Evolutionary conservation across 2,797 vertebrate species (phyloP).

Genomic region (Clamator glandarius): DNA sequence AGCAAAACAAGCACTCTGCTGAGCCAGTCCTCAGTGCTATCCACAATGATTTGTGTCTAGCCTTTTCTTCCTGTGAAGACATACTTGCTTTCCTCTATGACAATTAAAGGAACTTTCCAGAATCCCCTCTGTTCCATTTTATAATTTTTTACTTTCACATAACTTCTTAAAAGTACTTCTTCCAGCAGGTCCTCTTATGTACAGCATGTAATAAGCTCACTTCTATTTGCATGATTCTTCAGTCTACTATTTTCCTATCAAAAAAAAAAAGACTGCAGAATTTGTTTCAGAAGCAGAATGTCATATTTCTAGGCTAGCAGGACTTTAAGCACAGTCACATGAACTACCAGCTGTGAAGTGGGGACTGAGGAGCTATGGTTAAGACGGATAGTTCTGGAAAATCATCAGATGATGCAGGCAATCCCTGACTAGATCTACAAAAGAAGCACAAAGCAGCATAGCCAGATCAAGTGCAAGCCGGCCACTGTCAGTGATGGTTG

Average conservation of each 20-base stretch:
- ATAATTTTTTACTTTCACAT: constrained; percentile 9
- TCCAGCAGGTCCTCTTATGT: not conserved
- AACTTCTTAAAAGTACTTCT: not conserved
- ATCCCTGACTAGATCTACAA: not conserved
- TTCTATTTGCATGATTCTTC: not conserved
- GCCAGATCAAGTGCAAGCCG: not conserved
- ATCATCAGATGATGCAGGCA: not conserved
- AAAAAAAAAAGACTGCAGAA: not conserved
- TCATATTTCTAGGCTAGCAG: not conserved
- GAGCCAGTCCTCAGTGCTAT: not conserved
- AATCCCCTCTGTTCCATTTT: not conserved
- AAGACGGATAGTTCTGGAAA: not conserved
- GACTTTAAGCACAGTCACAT: not conserved
- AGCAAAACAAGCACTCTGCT: not conserved
- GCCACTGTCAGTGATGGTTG: not conserved
- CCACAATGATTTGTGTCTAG: not conserved
- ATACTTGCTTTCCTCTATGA: not conserved
- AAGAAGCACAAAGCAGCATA: not conserved
- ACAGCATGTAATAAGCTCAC: not conserved
- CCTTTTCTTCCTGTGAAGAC: not conserved
- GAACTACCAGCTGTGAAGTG: not conserved
- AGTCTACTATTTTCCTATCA: not conserved
- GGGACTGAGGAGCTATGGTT: not conserved
- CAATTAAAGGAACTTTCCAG: not conserved
- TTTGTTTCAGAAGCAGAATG: not conserved